Percentiles rank a stretch among this genome's conserved stretches.
Evolutionary conservation across 92 coral and sea anemone genomes (phyloP).

Genomic region (Zoanthus gigantus): DNA sequence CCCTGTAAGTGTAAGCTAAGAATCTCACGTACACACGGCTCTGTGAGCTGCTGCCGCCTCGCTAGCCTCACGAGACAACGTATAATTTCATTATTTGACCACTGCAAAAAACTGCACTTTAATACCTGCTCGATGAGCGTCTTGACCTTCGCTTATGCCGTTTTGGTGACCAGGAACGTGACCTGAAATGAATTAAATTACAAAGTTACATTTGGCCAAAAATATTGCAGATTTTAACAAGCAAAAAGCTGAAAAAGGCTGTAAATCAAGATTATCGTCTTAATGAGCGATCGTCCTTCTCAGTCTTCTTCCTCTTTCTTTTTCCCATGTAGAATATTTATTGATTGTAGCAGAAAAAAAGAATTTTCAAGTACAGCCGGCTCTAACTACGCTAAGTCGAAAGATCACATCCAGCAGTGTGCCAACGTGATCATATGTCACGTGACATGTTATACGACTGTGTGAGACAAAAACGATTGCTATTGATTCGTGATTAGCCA

Average conservation of each 20-base stretch:
- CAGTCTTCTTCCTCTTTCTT: not conserved
- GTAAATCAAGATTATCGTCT: constrained; percentile 29
- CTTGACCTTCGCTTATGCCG: constrained; percentile 1
- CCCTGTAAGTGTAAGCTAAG: too few species aligned
- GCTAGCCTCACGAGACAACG: too few species aligned
- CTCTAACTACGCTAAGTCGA: constrained; percentile 26
- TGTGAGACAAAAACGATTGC: constrained; percentile 37
- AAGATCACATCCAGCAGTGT: constrained; percentile 18
- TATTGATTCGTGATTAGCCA: not conserved
- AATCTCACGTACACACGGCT: too few species aligned
- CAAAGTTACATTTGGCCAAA: constrained; percentile 17
- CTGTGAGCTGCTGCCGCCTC: too few species aligned
- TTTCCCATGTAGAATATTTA: constrained; percentile 15
- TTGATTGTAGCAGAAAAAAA: constrained; percentile 12
- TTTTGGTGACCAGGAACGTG: constrained; percentile 29
- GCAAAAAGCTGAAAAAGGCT: constrained; percentile 30
- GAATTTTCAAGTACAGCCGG: constrained; percentile 25
- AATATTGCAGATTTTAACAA: constrained; percentile 11
- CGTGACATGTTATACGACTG: constrained; percentile 39
- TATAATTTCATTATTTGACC: too few species aligned
- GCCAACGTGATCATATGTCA: constrained; percentile 35
- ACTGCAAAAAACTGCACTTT: too few species aligned
- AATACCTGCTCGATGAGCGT: too few species aligned
- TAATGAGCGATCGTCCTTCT: constrained; percentile 34
- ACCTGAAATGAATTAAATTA: constrained; percentile 11